These are phyloP conservation scores for Drosophila emarginata DNA, from an alignment of 2,888 invertebrate genomes.

Conservation along the genomic window DNA sequence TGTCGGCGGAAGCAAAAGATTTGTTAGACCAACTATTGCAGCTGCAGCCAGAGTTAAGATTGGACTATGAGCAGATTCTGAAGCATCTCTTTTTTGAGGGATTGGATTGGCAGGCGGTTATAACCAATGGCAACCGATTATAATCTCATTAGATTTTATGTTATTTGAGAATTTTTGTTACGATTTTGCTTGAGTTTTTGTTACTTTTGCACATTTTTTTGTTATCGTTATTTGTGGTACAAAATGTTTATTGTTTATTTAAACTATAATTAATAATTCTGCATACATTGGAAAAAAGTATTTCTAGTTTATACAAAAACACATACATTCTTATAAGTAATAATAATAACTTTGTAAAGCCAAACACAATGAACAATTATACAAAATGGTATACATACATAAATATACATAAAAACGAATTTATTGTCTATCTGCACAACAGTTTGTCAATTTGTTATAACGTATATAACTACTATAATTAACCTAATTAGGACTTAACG, in stretches of 20 bases:
- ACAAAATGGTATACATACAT: slow-evolving; percentile 27
- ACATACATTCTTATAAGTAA: slow-evolving; percentile 26
- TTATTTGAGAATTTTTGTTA: slow-evolving; percentile 8
- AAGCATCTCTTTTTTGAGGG: slow-evolving; percentile 79
- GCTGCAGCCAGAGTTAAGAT: slow-evolving; percentile 71
- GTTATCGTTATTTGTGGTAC: slow-evolving; percentile 51
- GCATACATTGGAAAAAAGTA: slow-evolving; percentile 37
- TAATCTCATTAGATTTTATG: neutral
- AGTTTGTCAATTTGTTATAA: slow-evolving; percentile 43
- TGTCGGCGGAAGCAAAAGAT: slow-evolving; percentile 77
- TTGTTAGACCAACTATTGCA: slow-evolving; percentile 79
- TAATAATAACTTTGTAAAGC: slow-evolving; percentile 41
- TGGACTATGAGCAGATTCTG: slow-evolving; percentile 78
- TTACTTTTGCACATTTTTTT: slow-evolving; percentile 12
- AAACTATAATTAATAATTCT: slow-evolving; percentile 45
- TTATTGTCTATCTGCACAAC: slow-evolving; percentile 78
- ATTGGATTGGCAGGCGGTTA: slow-evolving; percentile 77
- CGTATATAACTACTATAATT: neutral
- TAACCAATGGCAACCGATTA: slow-evolving; percentile 10
- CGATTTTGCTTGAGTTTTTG: slow-evolving; percentile 12
- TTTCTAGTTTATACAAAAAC: slow-evolving; percentile 23
- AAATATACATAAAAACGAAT: slow-evolving; percentile 37
- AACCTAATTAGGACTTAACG: slow-evolving; percentile 13
- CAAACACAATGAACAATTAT: slow-evolving; percentile 45
- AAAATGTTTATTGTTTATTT: slow-evolving; percentile 64